Base-by-base conservation (phyloP, 2,888 invertebrate species). In the Ophion obscuratus region DNA sequence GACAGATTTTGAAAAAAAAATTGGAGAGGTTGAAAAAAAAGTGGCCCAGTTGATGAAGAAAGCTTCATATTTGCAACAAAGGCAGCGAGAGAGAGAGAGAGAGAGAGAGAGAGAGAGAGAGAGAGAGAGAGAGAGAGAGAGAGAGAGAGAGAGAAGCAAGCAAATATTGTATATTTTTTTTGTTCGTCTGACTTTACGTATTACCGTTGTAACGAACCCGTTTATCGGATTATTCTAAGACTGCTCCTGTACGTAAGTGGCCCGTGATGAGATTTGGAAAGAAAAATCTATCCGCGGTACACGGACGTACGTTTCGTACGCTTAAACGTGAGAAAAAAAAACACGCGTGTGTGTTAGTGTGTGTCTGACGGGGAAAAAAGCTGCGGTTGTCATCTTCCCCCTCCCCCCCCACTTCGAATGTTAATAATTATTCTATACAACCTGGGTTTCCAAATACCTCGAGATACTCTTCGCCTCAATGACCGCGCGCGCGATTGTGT, bases 391-490 rank as follows among this genome's bases (percentile, higher is more conserved):
- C 44, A 2, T 59, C 20, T 70, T 76, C 44, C 36, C 36, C 24
- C 9, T 67, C 24, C 31, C 9, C 24, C 27, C 9, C 24, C 27
- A 14, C 44, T 80, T 76, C 61, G 78, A 86, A 84, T 78, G 77
- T 81, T 40, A 73, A 81, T 83, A 75, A 74, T 85, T 80, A 81
- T 84, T 84, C 81, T 86, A 86, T 85, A 86, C 85, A 78, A 87
- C 87, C 86, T 88, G 85, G 82, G 87, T 88, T 87, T 86, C 81
- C 81, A 87, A 88, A 88, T 88, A 88, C 88, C 88, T 88, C 88
- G 88, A 83, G 40, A 78, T 87, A 85, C 86, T 87, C 83, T 86
- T 87, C 87, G 88, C 87, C 86, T 86, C 85, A 81, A 85, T 73
- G 84, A 82, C 10, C 61, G 61, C 10, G 20, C 61, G 61, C n/a